A percentile compares a stretch with the other conserved stretches of the same genome.
Conservation (phyloP, 2,113 vertebrate species). For the Albula goreensis region DNA sequence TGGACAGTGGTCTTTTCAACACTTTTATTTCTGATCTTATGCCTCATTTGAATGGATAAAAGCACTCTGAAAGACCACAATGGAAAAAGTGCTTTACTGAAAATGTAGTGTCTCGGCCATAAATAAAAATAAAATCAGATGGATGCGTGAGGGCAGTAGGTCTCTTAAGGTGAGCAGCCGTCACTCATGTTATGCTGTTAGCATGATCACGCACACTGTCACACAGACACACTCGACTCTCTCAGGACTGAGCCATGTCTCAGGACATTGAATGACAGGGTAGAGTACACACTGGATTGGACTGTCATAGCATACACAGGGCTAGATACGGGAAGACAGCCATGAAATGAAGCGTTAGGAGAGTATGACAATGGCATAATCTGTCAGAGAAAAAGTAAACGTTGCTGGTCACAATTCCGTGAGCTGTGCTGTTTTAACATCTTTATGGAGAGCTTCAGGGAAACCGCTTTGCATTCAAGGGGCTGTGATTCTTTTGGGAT, state of each 20-base stretch:
- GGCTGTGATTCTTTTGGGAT: background rate
- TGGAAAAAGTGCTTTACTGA: no score
- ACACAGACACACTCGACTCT: background rate
- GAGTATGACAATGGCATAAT: background rate
- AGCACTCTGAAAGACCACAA: no score
- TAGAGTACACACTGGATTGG: background rate
- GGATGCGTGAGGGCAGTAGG: no score
- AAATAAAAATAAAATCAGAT: no score
- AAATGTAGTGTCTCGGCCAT: no score
- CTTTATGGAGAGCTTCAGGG: background rate
- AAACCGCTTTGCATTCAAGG: background rate
- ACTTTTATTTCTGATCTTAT: no score
- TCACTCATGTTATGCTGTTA: no score
- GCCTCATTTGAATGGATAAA: no score
- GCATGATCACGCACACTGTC: no score
- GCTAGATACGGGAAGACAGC: conserved; percentile 1
- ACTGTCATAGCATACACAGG: background rate
- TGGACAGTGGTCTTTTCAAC: no score
- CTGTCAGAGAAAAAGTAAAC: background rate
- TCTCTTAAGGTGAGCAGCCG: no score
- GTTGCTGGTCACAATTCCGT: background rate
- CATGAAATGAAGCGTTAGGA: conserved; percentile 1
- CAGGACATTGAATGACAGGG: background rate
- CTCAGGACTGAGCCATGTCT: conserved; percentile 11
- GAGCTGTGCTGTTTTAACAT: background rate